Evolutionary conservation across 2,113 vertebrate species (phyloP).

Genomic region (Tyrannus savana): DNA sequence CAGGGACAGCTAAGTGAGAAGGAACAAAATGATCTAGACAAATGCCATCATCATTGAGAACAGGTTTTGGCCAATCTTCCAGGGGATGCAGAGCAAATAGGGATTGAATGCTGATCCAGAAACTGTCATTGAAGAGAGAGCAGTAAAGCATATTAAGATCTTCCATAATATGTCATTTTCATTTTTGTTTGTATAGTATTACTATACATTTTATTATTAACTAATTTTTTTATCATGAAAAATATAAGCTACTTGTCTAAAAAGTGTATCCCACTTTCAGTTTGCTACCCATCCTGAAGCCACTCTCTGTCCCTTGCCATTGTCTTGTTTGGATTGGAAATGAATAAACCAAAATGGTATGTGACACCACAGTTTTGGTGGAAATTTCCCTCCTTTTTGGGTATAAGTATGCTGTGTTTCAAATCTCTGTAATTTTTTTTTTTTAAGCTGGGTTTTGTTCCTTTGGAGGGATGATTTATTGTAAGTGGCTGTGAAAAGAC

Average conservation of each 20-base stretch:
- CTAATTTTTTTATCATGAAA: not conserved
- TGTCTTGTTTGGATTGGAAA: not conserved
- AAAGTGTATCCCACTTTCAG: not conserved
- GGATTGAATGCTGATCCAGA: not conserved
- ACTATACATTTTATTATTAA: not conserved
- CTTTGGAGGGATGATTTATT: slow-evolving; percentile 10
- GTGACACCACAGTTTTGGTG: not conserved
- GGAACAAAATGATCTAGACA: not conserved
- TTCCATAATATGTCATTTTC: not conserved
- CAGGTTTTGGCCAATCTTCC: not conserved
- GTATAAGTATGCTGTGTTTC: not conserved
- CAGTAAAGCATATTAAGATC: not conserved
- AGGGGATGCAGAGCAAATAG: not conserved
- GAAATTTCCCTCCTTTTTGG: not conserved
- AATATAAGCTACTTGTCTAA: not conserved
- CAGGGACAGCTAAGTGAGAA: not conserved
- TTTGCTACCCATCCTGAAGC: not conserved
- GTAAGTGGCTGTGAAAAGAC: slow-evolving; percentile 1
- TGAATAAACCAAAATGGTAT: not conserved
- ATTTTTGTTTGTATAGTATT: not conserved
- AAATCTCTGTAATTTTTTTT: not conserved
- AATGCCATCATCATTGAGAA: not conserved
- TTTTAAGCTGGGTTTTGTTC: not conserved
- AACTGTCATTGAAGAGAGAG: not conserved
- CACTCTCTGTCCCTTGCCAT: not conserved